Base-by-base conservation (phyloP, 2,797 vertebrate species). In the Selene dorsalis region DNA sequence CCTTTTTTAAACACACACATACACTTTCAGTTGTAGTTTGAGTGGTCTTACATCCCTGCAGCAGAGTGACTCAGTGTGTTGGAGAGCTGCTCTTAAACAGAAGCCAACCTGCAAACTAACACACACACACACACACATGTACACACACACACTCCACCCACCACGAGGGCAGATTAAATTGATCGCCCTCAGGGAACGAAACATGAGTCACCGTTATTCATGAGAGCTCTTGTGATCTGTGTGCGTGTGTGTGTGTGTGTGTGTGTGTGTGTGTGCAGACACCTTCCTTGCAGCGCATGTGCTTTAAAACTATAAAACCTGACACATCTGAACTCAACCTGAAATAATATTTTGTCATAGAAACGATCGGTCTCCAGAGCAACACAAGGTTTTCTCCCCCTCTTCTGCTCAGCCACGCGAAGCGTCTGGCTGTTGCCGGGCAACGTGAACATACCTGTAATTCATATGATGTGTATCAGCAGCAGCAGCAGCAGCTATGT, bases 161-260 rank as follows among this genome's bases (percentile, higher is more conserved):
- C 62, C n/a, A 24, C 20, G 71, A 66, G 45, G 58, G 66, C 64
- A 58, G 71, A 75, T 75, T 75, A 71, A 79, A 72, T 28, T 69
- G 72, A 59, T 75, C 12, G 16, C 60, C 61, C 24, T 69, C 48
- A 6, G 73, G 73, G 63, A 80, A 38, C 50, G 65, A 56, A 55
- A 65, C 80, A 79, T 79, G 80, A 83, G 48, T 83, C 61, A 83
- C 67, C 14, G 50, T 75, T 62, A 70, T 58, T 75, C 80, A 74
- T 38, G 56, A 66, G 55, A 2, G 41, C 63, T 20, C 48, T 14
- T 24, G 41, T 63, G 60, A 66, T 39, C 52, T 10, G 12, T 57
- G 18, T 39, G 8, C 50, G 57, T 32, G 56, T 41, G 53, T 30
- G 45, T 64, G 61, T 10, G 52, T 18, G 64, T 48, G 45, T 60